Conservation (phyloP, 2,888 invertebrate species). For the Heterodera filipjevi region DNA sequence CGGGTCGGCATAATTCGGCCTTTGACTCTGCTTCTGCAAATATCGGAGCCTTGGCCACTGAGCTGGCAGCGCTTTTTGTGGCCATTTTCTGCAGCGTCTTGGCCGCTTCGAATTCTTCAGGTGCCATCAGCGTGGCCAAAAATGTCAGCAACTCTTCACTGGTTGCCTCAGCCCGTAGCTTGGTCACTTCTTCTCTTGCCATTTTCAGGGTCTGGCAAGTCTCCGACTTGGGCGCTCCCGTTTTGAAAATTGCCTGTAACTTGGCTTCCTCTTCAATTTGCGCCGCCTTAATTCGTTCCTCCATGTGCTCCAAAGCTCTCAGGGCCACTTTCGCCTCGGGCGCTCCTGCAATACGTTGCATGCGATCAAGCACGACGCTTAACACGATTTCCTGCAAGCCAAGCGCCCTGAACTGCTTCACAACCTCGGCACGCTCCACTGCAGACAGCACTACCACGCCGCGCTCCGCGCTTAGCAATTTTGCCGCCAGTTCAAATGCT, state of each 20-base stretch:
- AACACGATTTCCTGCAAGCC: conserved; percentile 15
- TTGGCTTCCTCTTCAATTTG: neutral
- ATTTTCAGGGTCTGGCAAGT: neutral
- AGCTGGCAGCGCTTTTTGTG: neutral
- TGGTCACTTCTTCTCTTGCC: neutral
- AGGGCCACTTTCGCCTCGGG: too few relatives aligned
- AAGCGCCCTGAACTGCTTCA: conserved; percentile 9
- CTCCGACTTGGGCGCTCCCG: neutral
- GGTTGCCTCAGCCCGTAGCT: neutral
- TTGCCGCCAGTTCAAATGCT: conserved; percentile 24
- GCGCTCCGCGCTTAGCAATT: neutral
- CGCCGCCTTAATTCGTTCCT: neutral
- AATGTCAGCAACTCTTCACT: conserved; percentile 6
- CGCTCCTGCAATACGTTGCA: neutral
- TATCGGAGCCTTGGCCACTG: neutral
- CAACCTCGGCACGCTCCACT: conserved; percentile 34
- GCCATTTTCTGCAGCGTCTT: neutral
- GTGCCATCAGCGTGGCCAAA: conserved; percentile 17
- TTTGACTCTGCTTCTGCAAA: neutral
- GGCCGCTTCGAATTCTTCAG: neutral
- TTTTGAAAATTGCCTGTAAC: too few relatives aligned
- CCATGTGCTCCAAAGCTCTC: neutral
- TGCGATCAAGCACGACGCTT: neutral
- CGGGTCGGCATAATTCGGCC: neutral
- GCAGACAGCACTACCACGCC: conserved; percentile 23